Percentiles rank a stretch among this genome's conserved stretches.
These are phyloP conservation scores for Urophycis tenuis DNA, from an alignment of 2,797 vertebrate species.

Conservation along the genomic window DNA sequence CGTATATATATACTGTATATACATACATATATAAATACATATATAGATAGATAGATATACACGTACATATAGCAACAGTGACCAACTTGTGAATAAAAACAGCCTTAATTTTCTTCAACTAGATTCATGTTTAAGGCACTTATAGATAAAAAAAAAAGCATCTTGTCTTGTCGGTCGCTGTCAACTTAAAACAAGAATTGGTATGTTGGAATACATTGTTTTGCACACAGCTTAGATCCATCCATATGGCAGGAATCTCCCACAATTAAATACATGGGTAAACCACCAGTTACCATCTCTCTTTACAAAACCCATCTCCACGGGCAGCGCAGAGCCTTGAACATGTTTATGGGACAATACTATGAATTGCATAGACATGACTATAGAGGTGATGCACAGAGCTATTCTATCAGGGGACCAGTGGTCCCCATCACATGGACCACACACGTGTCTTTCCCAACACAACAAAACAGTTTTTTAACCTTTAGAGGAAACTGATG, in stretches of 20 bases:
- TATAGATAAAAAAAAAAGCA: slow-evolving; percentile 24
- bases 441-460: not conserved
- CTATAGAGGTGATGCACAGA: slow-evolving; percentile 16
- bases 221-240: slow-evolving; percentile 49
- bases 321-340: slow-evolving; percentile 38
- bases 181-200: slow-evolving; percentile 36
- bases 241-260: slow-evolving; percentile 20
- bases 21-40: too few species aligned
- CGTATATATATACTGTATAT: too few species aligned
- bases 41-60: too few species aligned
- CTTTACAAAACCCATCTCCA: not conserved
- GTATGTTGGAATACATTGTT: slow-evolving; percentile 52
- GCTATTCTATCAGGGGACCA: slow-evolving; percentile 6
- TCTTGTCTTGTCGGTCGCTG: slow-evolving; percentile 4
- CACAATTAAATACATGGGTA: slow-evolving; percentile 4
- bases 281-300: not conserved
- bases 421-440: too few species aligned
- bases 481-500: not conserved
- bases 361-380: slow-evolving; percentile 65
- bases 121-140: slow-evolving; percentile 62
- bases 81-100: slow-evolving; percentile 18
- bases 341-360: slow-evolving; percentile 24
- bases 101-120: slow-evolving; percentile 24
- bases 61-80: slow-evolving; percentile 9
- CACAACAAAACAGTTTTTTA: not conserved